These are phyloP conservation scores for Misgurnus mizolepis DNA, from an alignment of 2,113 vertebrate species.

Conservation along the genomic window DNA sequence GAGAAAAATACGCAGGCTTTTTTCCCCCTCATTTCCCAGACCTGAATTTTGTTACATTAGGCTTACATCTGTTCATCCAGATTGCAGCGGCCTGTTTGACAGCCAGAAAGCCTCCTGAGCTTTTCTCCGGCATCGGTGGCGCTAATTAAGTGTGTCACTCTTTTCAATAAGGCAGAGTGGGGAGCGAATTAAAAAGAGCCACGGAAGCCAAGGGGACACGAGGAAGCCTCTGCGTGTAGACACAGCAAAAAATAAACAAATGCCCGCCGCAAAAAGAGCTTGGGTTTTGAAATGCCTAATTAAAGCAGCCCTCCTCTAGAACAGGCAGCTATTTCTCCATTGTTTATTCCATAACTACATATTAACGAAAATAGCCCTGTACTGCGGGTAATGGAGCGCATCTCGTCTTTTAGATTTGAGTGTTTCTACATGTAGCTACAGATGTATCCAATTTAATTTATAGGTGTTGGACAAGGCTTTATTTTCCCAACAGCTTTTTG, in stretches of 20 bases:
- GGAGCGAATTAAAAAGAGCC: constrained; percentile 60
- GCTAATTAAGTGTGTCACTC: constrained; percentile 82
- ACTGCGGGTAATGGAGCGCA: not conserved
- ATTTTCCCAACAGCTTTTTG: constrained; percentile 8
- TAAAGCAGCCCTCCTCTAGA: constrained; percentile 66
- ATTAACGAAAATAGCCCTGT: constrained; percentile 23
- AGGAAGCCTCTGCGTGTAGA: constrained; percentile 67
- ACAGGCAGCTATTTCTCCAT: constrained; percentile 44
- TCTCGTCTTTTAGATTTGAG: constrained; percentile 4
- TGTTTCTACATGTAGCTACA: constrained; percentile 19
- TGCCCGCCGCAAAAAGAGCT: constrained; percentile 70
- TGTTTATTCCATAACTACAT: constrained; percentile 31
- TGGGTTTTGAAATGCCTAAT: constrained; percentile 74
- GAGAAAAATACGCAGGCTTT: constrained; percentile 56
- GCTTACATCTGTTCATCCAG: constrained; percentile 80
- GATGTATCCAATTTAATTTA: not conserved
- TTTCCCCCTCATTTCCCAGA: constrained; percentile 73
- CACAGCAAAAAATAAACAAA: constrained; percentile 73
- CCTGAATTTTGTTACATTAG: constrained; percentile 81
- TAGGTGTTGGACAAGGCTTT: constrained; percentile 7
- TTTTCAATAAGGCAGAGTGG: constrained; percentile 70
- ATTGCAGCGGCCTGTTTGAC: constrained; percentile 79
- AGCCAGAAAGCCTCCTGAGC: constrained; percentile 76
- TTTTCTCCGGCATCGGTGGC: constrained; percentile 70
- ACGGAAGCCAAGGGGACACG: constrained; percentile 67